Evolutionary conservation across 2,113 vertebrate species (phyloP).

Genomic region (Oreochromis tanganicae): DNA sequence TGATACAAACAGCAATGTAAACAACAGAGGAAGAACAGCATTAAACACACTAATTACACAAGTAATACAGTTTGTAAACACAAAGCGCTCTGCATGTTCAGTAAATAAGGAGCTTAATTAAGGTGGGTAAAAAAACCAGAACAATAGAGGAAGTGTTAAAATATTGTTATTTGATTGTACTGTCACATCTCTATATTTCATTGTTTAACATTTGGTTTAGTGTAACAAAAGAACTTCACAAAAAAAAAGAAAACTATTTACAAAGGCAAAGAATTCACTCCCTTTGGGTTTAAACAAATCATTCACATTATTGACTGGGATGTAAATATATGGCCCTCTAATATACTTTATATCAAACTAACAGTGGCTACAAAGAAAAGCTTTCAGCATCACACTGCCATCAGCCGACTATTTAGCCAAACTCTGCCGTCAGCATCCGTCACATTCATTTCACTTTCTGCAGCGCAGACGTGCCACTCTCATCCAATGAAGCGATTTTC

Average conservation of each 20-base stretch:
- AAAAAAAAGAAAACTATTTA: slow-evolving; percentile 38
- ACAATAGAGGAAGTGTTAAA: slow-evolving; percentile 19
- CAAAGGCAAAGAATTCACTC: slow-evolving; percentile 55
- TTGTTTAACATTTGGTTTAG: slow-evolving; percentile 48
- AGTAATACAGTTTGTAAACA: slow-evolving; percentile 38
- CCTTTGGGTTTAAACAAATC: slow-evolving; percentile 50
- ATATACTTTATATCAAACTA: slow-evolving; percentile 32
- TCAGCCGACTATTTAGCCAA: background rate
- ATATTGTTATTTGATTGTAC: slow-evolving; percentile 54
- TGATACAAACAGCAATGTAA: slow-evolving; percentile 28
- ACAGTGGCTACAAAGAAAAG: slow-evolving; percentile 10
- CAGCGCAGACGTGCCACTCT: slow-evolving; percentile 9
- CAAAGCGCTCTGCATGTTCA: slow-evolving; percentile 3
- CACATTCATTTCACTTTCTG: slow-evolving; percentile 6
- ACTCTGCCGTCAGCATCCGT: background rate
- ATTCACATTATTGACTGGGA: slow-evolving; percentile 69
- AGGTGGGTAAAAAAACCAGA: background rate
- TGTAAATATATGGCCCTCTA: slow-evolving; percentile 44
- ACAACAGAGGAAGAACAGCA: slow-evolving; percentile 33
- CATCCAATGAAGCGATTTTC: background rate
- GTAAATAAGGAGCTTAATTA: slow-evolving; percentile 13
- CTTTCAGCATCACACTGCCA: background rate
- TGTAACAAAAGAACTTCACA: slow-evolving; percentile 47
- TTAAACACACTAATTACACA: slow-evolving; percentile 23
- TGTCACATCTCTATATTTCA: slow-evolving; percentile 47